These are phyloP conservation scores for Drosophila ananassae DNA, from an alignment of 1,140 invertebrate genomes.

Conservation along the genomic window DNA sequence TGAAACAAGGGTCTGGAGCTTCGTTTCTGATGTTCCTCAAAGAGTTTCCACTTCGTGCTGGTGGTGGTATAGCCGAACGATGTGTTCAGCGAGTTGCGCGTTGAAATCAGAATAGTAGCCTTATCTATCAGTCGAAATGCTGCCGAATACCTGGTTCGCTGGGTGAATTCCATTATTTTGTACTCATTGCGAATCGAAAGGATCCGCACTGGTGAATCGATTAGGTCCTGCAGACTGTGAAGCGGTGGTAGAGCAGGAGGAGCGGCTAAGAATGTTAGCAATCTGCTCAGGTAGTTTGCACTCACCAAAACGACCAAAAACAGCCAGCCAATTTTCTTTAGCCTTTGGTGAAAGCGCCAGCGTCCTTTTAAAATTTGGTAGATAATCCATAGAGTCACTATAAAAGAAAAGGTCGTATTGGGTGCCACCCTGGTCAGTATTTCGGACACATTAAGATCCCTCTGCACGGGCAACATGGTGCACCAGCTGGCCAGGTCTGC, in stretches of 20 bases:
- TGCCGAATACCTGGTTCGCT: conserved; percentile 45
- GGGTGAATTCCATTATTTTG: conserved; percentile 42
- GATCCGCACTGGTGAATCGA: conserved; percentile 37
- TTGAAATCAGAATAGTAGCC: conserved; percentile 12
- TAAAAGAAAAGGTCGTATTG: conserved; percentile 1
- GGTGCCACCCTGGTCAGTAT: conserved; percentile 16
- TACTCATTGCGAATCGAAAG: conserved; percentile 42
- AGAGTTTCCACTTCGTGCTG: conserved; percentile 53
- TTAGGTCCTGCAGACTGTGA: conserved; percentile 30
- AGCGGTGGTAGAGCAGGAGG: conserved; percentile 33
- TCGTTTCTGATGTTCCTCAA: conserved; percentile 37
- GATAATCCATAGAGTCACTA: conserved; percentile 29
- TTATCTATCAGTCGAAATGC: conserved; percentile 32
- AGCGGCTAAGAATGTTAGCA: conserved; percentile 26
- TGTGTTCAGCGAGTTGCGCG: conserved; percentile 51
- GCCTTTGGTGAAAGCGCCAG: conserved; percentile 18
- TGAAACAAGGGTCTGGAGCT: conserved; percentile 48
- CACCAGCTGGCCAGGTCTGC: conserved; percentile 50
- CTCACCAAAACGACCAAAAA: conserved; percentile 33
- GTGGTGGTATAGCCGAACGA: conserved; percentile 56
- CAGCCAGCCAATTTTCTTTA: conserved; percentile 41
- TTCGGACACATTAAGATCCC: conserved; percentile 15
- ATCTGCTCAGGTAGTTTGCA: conserved; percentile 40
- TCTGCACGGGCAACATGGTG: conserved; percentile 59
- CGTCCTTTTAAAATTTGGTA: conserved; percentile 9